Evolutionary conservation across 2,113 vertebrate species (phyloP), one percentile per base, ranked within the genome.

Genomic region (Benitochromis conjunctus): DNA sequence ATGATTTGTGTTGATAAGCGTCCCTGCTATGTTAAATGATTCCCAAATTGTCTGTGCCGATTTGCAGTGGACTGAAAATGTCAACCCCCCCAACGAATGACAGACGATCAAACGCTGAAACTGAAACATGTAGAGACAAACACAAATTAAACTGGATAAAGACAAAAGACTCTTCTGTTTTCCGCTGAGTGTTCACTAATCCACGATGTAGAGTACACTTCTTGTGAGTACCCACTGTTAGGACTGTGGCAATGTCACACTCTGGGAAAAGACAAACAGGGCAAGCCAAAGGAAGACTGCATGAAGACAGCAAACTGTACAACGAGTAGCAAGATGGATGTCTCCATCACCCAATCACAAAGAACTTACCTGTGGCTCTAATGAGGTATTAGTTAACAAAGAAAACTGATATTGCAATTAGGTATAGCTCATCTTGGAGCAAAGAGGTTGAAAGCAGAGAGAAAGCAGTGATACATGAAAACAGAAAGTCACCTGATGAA

Each of bases 401-500:
- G 36, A 46, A 54, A 79, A 76, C 71, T 76, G 18, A 53, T 51
- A 34, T 13, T 53, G 16, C 46, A 76, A 76, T 76, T 76, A 76
- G 46, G 18, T 51, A 48, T n/a, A 76, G 46, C 18, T 81, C 38
- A 18, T 64, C 62, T 48, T 46, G 29, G 5, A 29, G 79, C 48
- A 56, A 54, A 81, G 11, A 58, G n/a, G 4, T 46, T 78, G 13
- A 77, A 55, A 62, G 24, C 43, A 21, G 18, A 74, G 14, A 51
- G 29, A 31, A 29, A 29, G 26, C 10, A 31, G 46, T 53, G 43
- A 7, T 3, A 48, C 2, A 76, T 34, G 46, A 74, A 48, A 76
- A 48, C 18, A 14, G 24, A 86, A 48, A 86, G 87, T 97, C 91
- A 99, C 99, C 98, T 88, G 97, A 95, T 62, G 97, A 96, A 76